Evolutionary conservation across 2,113 vertebrate genomes (phyloP), one percentile per base, ranked within the genome.

Genomic region (Xiphias gladius): DNA sequence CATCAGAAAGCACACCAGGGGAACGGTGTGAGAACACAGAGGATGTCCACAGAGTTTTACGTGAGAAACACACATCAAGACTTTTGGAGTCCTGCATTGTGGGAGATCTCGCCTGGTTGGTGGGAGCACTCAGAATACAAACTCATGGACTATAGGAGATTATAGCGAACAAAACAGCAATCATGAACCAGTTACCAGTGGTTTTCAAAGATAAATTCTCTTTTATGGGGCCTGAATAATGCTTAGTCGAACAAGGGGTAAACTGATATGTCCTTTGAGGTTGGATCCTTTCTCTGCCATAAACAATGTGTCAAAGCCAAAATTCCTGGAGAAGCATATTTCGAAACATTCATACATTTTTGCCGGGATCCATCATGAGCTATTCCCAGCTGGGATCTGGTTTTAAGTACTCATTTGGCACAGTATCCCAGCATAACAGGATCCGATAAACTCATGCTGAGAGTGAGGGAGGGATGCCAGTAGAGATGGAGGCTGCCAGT

Each of bases 251-350:
- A 88, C 54, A 73, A 83, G 19, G 62, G 58, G 85, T 86, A 92
- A 94, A 58, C 55, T 6, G 91, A 93, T 93, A 84, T 48, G 46
- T 85, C 78, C 64, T 75, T 52, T 83, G 86, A 77, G 86, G 80
- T 89, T 85, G 80, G 79, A 76, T 86, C 82, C 55, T 77, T 88
- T 85, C 77, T 73, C 78, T 86, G 86, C 65, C 73, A 84, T 91
- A 92, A 93, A 93, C 87, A 93, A 80, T 54, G 64, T 84, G 87
- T 88, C 87, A 82, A 80, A 88, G 86, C 64, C 64, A 83, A 63
- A 81, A 80, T 88, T 91, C 81, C 76, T 86, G 85, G 74, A 83
- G 80, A 90, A 92, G 69, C 81, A 63, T 76, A 77, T 90, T 90
- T 89, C 89, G 76, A 86, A 87, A 82, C 16, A 19, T 85, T 89